Conservation (phyloP, 2,797 vertebrate species). For the Epinephelus coioides region DNA sequence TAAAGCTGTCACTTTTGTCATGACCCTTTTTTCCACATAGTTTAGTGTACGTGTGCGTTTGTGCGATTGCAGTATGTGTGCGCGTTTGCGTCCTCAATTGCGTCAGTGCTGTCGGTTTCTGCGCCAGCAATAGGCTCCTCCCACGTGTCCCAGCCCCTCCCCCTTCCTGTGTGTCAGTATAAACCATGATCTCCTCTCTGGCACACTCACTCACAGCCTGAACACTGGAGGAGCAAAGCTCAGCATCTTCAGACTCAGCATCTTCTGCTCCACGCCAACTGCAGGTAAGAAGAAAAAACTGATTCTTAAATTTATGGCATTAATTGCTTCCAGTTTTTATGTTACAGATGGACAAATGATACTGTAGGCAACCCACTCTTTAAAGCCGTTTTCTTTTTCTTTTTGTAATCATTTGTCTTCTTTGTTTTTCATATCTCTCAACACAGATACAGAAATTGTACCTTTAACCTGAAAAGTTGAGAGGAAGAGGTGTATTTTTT, state of each 20-base stretch:
- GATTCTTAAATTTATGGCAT: background rate
- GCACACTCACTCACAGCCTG: slow-evolving; percentile 54
- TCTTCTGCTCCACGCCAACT: slow-evolving; percentile 42
- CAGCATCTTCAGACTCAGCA: slow-evolving; percentile 55
- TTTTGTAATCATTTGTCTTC: background rate
- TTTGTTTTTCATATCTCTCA: background rate
- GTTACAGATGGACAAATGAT: background rate
- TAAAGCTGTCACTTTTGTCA: slow-evolving; percentile 26
- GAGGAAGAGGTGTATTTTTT: background rate
- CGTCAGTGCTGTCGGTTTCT: slow-evolving; percentile 69
- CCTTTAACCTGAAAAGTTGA: background rate
- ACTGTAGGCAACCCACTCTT: background rate
- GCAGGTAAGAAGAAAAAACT: slow-evolving; percentile 69
- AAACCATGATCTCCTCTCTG: slow-evolving; percentile 50
- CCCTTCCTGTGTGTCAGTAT: slow-evolving; percentile 67
- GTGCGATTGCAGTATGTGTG: slow-evolving; percentile 24
- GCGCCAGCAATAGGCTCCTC: slow-evolving; percentile 68
- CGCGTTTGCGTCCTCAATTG: slow-evolving; percentile 62
- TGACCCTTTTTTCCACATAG: background rate
- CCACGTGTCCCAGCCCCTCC: slow-evolving; percentile 44
- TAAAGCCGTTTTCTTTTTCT: background rate
- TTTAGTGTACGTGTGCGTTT: background rate
- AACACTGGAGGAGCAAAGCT: slow-evolving; percentile 59
- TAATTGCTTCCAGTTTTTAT: background rate
- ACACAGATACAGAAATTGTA: background rate